Evolutionary conservation across 1,140 invertebrate species (phyloP).

Genomic region (Acromyrmex echinatior): DNA sequence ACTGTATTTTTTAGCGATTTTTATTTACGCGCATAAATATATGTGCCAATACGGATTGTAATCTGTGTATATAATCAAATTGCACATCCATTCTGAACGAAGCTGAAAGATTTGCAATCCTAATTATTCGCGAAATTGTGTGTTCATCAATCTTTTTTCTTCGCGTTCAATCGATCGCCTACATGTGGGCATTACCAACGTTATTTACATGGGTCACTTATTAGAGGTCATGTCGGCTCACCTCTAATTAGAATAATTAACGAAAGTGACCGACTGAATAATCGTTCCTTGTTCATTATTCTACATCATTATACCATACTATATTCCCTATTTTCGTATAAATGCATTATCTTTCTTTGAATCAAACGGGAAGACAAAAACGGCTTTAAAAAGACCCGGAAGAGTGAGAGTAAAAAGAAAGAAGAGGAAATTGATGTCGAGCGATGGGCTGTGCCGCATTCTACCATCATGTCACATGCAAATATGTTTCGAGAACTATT

Average conservation of each 20-base stretch:
- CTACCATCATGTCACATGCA: constrained; percentile 76
- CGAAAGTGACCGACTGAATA: constrained; percentile 63
- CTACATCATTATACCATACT: constrained; percentile 23
- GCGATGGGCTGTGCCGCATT: constrained; percentile 73
- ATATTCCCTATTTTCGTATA: constrained; percentile 53
- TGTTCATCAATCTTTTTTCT: constrained; percentile 1
- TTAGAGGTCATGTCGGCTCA: constrained; percentile 53
- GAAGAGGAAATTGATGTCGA: constrained; percentile 70
- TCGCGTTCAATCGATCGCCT: constrained; percentile 26
- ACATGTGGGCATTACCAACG: constrained; percentile 29
- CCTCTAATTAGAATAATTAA: constrained; percentile 78
- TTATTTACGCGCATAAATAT: neutral
- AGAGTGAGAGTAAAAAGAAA: constrained; percentile 48
- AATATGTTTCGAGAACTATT: constrained; percentile 72
- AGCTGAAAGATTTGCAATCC: neutral
- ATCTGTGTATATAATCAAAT: neutral
- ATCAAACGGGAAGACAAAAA: constrained; percentile 53
- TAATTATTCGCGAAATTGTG: neutral
- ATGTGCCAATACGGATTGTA: neutral
- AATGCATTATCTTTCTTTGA: constrained; percentile 36
- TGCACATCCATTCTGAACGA: neutral
- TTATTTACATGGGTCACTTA: constrained; percentile 58
- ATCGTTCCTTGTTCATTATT: constrained; percentile 62
- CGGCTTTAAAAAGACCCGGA: constrained; percentile 56
- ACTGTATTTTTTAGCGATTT: neutral